These are phyloP conservation scores for Campylomormyrus numenius DNA, from an alignment of 2,113 vertebrate genomes.

Conservation along the genomic window DNA sequence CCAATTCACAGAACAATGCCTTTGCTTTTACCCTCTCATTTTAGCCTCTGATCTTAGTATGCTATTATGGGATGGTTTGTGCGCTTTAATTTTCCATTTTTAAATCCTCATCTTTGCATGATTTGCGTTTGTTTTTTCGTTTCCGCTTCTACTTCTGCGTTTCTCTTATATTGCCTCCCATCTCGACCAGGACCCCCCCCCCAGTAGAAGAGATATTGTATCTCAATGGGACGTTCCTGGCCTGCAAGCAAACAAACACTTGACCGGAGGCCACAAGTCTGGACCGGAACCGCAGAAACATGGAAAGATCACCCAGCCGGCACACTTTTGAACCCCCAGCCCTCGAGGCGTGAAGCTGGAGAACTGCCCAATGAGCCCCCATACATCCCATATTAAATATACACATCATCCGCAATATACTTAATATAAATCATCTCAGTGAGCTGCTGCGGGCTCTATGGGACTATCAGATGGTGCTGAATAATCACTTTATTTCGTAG, in stretches of 20 bases:
- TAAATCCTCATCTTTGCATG: neutral
- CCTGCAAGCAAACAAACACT: neutral
- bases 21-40: neutral
- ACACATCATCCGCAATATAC: neutral
- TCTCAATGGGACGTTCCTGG: neutral
- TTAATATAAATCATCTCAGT: conserved; percentile 9
- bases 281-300: neutral
- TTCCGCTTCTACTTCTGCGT: neutral
- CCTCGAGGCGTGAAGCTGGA: neutral
- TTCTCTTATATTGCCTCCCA: neutral
- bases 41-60: neutral
- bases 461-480: conserved; percentile 42
- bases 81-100: neutral
- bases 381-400: neutral
- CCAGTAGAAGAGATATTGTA: neutral
- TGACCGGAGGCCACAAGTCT: neutral
- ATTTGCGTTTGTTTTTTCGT: neutral
- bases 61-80: neutral
- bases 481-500: conserved; percentile 53
- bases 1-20: neutral
- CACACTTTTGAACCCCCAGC: neutral
- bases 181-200: neutral
- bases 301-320: neutral
- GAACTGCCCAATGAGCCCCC: neutral
- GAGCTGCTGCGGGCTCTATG: conserved; percentile 32